Percentiles rank a stretch among this genome's conserved stretches.
Conservation (phyloP, 2,888 invertebrate species). For the Troides helena region DNA sequence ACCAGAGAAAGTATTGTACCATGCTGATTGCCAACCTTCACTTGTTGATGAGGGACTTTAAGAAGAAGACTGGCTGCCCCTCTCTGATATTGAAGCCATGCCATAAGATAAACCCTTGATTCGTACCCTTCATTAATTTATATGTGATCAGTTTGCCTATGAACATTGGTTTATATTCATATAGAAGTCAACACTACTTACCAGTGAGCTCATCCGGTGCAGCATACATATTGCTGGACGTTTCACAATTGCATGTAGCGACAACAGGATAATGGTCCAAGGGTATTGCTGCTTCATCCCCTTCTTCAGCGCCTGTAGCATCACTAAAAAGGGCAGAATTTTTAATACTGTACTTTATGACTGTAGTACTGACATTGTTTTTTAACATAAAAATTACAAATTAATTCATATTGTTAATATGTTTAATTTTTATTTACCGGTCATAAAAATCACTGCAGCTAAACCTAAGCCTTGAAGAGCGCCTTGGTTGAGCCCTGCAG, state of each 20-base stretch:
- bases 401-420: not conserved
- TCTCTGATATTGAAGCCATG: too few relatives aligned
- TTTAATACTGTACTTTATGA: not conserved
- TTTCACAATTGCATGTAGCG: slow-evolving; percentile 62
- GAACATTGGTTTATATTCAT: too few relatives aligned
- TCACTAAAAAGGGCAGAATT: slow-evolving; percentile 38
- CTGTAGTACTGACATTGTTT: not conserved
- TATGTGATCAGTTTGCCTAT: too few relatives aligned
- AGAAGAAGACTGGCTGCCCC: too few relatives aligned
- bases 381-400: not conserved
- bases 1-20: too few relatives aligned
- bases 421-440: slow-evolving; percentile 21
- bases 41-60: too few relatives aligned
- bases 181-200: slow-evolving; percentile 31
- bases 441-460: slow-evolving; percentile 29
- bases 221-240: slow-evolving; percentile 57
- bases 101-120: too few relatives aligned
- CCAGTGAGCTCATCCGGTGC: slow-evolving; percentile 59
- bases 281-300: slow-evolving; percentile 61
- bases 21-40: too few relatives aligned
- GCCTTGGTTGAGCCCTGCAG: slow-evolving; percentile 26
- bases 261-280: slow-evolving; percentile 47
- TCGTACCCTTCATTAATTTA: too few relatives aligned
- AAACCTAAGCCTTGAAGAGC: slow-evolving; percentile 25
- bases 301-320: slow-evolving; percentile 61